A percentile compares a stretch with the other conserved stretches of the same genome.
These are phyloP conservation scores for Brachionus asplanchnoidis DNA, from an alignment of 1,140 invertebrate species.

Conservation along the genomic window DNA sequence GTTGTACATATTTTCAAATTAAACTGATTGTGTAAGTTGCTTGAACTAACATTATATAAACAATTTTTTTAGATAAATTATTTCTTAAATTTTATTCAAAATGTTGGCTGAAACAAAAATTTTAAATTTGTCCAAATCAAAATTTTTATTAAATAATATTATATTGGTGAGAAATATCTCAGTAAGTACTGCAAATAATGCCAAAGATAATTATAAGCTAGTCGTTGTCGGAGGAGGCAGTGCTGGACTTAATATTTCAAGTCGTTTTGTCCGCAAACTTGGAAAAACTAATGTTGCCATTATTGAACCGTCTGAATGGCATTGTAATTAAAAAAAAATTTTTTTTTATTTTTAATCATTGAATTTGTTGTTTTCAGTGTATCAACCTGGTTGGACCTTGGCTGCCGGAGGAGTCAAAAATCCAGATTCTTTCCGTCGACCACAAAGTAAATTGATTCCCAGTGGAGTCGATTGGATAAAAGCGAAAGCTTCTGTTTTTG, in stretches of 20 bases:
- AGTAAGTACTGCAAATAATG: neutral
- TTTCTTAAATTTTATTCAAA: neutral
- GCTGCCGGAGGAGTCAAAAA: slow-evolving; percentile 81
- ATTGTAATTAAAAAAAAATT: neutral
- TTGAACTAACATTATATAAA: neutral
- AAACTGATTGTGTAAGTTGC: neutral
- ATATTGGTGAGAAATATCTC: neutral
- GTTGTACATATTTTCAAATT: neutral
- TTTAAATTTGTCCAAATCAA: neutral
- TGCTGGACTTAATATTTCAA: slow-evolving; percentile 81
- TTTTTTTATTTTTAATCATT: slow-evolving; percentile 57
- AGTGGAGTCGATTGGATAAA: slow-evolving; percentile 40
- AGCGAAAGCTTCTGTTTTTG: neutral
- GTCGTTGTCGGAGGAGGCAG: slow-evolving; percentile 85
- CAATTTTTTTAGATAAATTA: neutral
- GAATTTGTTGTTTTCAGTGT: slow-evolving; percentile 53
- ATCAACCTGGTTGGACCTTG: slow-evolving; percentile 89
- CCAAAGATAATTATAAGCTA: slow-evolving; percentile 65
- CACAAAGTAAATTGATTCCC: slow-evolving; percentile 4
- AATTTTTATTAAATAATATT: neutral
- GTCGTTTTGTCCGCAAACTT: slow-evolving; percentile 69
- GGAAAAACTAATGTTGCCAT: slow-evolving; percentile 70
- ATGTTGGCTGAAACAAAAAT: neutral
- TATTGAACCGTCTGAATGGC: slow-evolving; percentile 62
- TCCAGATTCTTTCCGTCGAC: slow-evolving; percentile 62